A percentile compares a stretch with the other conserved stretches of the same genome.
Conservation (phyloP, 2,113 vertebrate genomes). For the Excalfactoria chinensis region DNA sequence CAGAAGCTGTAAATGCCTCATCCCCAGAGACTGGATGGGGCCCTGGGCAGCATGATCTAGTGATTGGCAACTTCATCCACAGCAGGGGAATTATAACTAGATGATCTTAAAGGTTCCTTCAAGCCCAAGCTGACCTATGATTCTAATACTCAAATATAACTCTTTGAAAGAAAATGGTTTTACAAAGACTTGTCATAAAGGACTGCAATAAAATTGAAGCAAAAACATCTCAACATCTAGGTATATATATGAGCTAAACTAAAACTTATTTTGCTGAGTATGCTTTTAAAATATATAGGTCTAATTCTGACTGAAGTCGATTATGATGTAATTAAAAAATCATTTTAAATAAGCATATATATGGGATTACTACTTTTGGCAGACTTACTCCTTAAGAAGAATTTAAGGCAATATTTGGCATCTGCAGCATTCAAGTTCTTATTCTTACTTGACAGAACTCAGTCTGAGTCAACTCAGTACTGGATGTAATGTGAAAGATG, state of each 20-base stretch:
- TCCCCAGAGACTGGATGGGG: too few species aligned
- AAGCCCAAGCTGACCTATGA: not conserved
- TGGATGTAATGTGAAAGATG: not conserved
- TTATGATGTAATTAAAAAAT: not conserved
- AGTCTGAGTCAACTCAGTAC: not conserved
- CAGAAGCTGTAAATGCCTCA: too few species aligned
- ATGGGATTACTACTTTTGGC: not conserved
- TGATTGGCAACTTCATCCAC: too few species aligned
- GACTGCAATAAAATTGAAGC: not conserved
- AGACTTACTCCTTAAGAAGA: not conserved
- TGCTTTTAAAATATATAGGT: not conserved
- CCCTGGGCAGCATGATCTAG: too few species aligned
- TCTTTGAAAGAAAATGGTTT: not conserved
- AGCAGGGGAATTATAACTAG: not conserved
- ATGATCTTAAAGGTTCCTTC: not conserved
- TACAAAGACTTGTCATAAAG: not conserved
- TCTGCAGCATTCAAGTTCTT: not conserved
- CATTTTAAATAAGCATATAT: not conserved
- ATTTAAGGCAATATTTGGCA: not conserved
- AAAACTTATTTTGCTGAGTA: not conserved
- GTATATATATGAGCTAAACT: not conserved
- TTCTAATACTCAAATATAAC: not conserved
- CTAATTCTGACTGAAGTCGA: not conserved
- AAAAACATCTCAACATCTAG: not conserved
- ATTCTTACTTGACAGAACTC: not conserved